phyloP scores from a whole-genome alignment of 2,113 vertebrate genomes.

The Pelecanus crispus region DNA sequence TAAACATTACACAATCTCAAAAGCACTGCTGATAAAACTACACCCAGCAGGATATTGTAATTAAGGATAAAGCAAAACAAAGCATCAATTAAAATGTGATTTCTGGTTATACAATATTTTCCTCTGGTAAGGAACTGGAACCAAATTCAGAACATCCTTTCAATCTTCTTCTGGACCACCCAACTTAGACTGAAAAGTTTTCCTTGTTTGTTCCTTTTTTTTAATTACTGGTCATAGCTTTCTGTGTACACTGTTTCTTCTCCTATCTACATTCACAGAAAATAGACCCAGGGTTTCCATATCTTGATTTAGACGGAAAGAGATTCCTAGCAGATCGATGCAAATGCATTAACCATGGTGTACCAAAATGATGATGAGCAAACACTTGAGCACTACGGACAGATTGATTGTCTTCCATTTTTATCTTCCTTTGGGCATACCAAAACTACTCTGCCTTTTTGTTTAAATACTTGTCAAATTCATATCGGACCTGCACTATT shows the following conservation, averaged over 20 bases:
- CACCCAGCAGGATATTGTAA: background rate
- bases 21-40: slow-evolving; percentile 13
- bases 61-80: slow-evolving; percentile 3
- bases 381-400: background rate
- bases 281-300: background rate
- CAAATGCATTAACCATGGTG: background rate
- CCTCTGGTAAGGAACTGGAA: background rate
- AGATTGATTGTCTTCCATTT: background rate
- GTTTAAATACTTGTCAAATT: background rate
- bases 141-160: background rate
- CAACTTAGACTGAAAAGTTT: background rate
- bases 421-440: background rate
- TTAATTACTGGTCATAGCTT: background rate
- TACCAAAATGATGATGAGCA: background rate
- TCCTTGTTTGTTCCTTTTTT: background rate
- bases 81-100: background rate
- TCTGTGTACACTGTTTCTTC: background rate
- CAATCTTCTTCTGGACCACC: background rate
- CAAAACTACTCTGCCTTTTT: background rate
- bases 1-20: slow-evolving; percentile 36
- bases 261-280: background rate
- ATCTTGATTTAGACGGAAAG: background rate
- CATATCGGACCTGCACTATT: background rate
- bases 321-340: background rate
- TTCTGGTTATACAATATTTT: background rate